phyloP scores from a whole-genome alignment of 2,888 invertebrate species.

The Limnephilus lunatus region DNA sequence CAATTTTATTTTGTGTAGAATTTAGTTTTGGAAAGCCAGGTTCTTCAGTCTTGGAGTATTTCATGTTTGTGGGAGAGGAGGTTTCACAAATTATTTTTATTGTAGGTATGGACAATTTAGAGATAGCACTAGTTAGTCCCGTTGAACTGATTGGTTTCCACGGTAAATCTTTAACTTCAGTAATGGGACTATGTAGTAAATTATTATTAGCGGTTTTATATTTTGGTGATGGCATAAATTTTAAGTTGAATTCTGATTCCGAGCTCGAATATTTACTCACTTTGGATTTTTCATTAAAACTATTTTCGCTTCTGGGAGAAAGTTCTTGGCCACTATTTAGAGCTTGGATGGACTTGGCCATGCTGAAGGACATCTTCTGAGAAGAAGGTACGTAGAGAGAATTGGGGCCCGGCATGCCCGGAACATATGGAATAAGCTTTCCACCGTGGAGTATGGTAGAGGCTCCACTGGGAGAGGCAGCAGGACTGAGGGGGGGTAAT shows the following conservation, averaged over 20 bases:
- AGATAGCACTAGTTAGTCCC: constrained; percentile 32
- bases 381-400: constrained; percentile 74
- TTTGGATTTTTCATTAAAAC: constrained; percentile 50
- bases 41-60: constrained; percentile 23
- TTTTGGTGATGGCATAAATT: constrained; percentile 51
- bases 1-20: constrained; percentile 60
- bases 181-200: background rate
- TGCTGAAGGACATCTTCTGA: constrained; percentile 57
- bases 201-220: constrained; percentile 50
- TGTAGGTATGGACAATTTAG: constrained; percentile 59
- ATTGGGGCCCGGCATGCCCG: constrained; percentile 91
- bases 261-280: constrained; percentile 26
- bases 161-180: constrained; percentile 35
- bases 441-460: constrained; percentile 83
- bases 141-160: constrained; percentile 41
- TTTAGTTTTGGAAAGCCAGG: constrained; percentile 38
- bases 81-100: constrained; percentile 58
- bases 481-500: constrained; percentile 77
- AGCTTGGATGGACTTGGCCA: constrained; percentile 53
- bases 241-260: constrained; percentile 44
- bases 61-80: constrained; percentile 7
- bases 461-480: constrained; percentile 77
- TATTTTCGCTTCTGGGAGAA: constrained; percentile 14
- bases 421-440: constrained; percentile 90
- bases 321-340: constrained; percentile 53